Percentiles rank a stretch among this genome's conserved stretches.
These are phyloP conservation scores for Corythornis cristatus DNA, from an alignment of 2,113 vertebrate genomes.

Conservation along the genomic window DNA sequence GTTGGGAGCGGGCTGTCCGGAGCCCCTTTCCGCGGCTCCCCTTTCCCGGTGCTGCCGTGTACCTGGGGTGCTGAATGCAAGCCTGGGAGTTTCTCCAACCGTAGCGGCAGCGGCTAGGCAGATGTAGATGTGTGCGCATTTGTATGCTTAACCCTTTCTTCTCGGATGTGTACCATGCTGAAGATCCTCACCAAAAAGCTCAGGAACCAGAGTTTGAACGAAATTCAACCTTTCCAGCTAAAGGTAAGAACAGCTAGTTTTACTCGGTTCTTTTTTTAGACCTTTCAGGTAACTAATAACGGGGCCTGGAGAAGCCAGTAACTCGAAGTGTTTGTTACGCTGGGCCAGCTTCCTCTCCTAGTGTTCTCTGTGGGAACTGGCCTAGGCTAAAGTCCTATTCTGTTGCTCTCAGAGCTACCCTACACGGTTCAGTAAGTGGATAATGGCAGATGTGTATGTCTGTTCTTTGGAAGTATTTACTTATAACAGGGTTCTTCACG, in stretches of 20 bases:
- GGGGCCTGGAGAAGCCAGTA: not conserved
- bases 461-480: not conserved
- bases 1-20: not conserved
- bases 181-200: constrained; percentile 91
- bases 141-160: constrained; percentile 54
- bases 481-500: not conserved
- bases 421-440: not conserved
- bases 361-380: not conserved
- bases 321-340: not conserved
- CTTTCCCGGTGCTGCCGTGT: not conserved
- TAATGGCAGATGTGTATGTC: not conserved
- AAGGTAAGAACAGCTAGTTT: constrained; percentile 77
- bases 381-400: not conserved
- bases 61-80: constrained; percentile 15
- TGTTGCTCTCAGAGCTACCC: not conserved
- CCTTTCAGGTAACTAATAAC: not conserved
- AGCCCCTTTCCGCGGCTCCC: not conserved
- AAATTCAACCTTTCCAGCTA: constrained; percentile 89
- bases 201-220: constrained; percentile 87
- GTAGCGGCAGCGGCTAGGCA: not conserved
- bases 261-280: not conserved
- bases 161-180: constrained; percentile 77
- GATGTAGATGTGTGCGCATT: constrained; percentile 22
- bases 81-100: not conserved
- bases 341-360: not conserved